Evolutionary conservation across 1,140 invertebrate genomes (phyloP).

Genomic region (Zophobas atratus): DNA sequence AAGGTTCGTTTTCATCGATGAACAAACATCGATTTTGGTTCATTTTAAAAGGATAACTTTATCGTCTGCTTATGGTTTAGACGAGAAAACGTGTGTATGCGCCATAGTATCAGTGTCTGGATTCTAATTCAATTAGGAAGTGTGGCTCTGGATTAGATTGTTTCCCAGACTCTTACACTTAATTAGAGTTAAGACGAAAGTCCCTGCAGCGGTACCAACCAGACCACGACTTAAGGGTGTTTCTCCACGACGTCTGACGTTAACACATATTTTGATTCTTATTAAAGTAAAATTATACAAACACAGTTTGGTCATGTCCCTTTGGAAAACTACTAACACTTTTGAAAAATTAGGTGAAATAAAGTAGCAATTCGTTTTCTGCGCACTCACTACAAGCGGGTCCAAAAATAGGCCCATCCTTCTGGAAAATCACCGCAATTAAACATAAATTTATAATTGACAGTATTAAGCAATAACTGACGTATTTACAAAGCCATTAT

Average conservation of each 20-base stretch:
- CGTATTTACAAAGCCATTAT: constrained; percentile 46
- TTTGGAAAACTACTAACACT: too few relatives aligned
- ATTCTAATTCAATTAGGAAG: constrained; percentile 35
- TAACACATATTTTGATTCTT: too few relatives aligned
- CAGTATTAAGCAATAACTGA: constrained; percentile 43
- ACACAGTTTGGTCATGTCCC: too few relatives aligned
- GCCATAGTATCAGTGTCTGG: not conserved
- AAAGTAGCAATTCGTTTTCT: too few relatives aligned
- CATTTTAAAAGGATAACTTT: not conserved
- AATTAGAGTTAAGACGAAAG: constrained; percentile 18
- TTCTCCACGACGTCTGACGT: too few relatives aligned
- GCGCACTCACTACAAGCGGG: not conserved
- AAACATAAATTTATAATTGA: constrained; percentile 33
- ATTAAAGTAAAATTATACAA: too few relatives aligned
- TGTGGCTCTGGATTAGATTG: constrained; percentile 20
- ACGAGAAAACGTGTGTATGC: constrained; percentile 1
- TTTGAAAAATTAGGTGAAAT: too few relatives aligned
- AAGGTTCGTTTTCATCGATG: constrained; percentile 1
- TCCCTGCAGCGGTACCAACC: not conserved
- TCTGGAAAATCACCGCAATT: constrained; percentile 19
- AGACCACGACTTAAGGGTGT: too few relatives aligned
- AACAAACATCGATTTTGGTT: not conserved
- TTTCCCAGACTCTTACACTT: constrained; percentile 17
- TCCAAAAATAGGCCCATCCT: not conserved
- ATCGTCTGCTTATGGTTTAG: not conserved